Base-by-base conservation (phyloP, 2,113 vertebrate genomes). In the Oncorhynchus kisutch region DNA sequence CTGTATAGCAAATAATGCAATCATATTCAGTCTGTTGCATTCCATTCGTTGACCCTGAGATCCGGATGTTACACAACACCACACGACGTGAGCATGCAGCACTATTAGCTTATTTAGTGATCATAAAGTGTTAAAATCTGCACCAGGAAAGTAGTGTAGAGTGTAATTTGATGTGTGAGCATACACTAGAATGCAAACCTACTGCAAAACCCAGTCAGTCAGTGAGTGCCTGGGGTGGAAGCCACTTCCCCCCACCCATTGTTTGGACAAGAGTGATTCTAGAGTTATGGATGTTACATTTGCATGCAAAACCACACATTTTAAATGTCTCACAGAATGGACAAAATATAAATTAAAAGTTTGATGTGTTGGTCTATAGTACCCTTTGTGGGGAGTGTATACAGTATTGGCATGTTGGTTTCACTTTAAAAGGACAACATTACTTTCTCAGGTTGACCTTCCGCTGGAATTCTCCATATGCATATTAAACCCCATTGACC, bases 181-280 rank as follows among this genome's bases (percentile, higher is more conserved):
- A 57, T 57, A 16, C 54, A 57, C 45, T 31, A 7, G 18, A 71
- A 77, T 51, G n/a, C 51, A 57, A 57, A 57, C 51, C 12, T 18
- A 71, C 69, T 54, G 31, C 24, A 54, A 48, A 71, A 20, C 60
- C 54, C 20, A 71, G n/a, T n/a, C 29, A 73, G 34, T 34, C 34
- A 34, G 34, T 34, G 39, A 2, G 51, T 54, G 39, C 57, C 34
- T 71, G 5, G 22, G 69, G 25, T n/a, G 34, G 39, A 72, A 34
- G 69, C 45, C 51, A 29, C 16, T 16, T 59, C n/a, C 51, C 51
- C 25, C 39, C 20, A 57, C 51, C 25, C 24, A 59, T 34, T 70
- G 67, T 22, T 76, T 76, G 54, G 59, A 13, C 49, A 31, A 70
- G 39, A 39, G 39, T 39, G 39, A 39, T 39, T 39, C 39, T 2